These are phyloP conservation scores for Xestia xanthographa DNA, from an alignment of 2,888 invertebrate genomes.

Conservation along the genomic window DNA sequence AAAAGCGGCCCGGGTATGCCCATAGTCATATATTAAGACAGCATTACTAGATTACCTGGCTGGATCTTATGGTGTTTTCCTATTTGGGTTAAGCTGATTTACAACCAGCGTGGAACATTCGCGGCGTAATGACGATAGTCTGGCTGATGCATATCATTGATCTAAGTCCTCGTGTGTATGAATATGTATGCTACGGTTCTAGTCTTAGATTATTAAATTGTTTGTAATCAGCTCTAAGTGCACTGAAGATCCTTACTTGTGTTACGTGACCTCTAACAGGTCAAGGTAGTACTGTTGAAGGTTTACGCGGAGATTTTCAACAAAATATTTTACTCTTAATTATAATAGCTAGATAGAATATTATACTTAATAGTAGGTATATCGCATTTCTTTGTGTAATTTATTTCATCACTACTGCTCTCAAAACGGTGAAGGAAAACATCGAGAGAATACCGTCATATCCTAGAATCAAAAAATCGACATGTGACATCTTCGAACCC, in stretches of 20 bases:
- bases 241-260: slow-evolving; percentile 22
- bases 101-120: slow-evolving; percentile 36
- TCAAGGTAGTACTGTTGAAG: slow-evolving; percentile 2
- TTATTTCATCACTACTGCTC: too few species aligned
- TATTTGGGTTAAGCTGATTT: slow-evolving; percentile 66
- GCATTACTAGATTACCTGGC: slow-evolving; percentile 77
- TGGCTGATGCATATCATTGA: slow-evolving; percentile 60
- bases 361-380: too few species aligned
- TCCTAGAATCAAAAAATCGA: too few species aligned
- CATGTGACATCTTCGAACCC: too few species aligned
- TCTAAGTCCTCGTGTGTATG: slow-evolving; percentile 53
- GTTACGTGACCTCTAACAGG: slow-evolving; percentile 16
- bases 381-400: too few species aligned
- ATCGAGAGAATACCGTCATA: too few species aligned
- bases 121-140: slow-evolving; percentile 53
- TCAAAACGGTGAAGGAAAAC: too few species aligned
- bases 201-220: slow-evolving; percentile 55
- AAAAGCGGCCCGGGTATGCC: slow-evolving; percentile 73
- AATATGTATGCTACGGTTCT: slow-evolving; percentile 50
- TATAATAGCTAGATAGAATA: too few species aligned
- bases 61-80: slow-evolving; percentile 71
- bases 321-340: slow-evolving; percentile 4
- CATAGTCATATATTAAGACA: slow-evolving; percentile 78
- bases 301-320: background rate
- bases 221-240: slow-evolving; percentile 31